Evolutionary conservation across 2,113 vertebrate species (phyloP), one percentile per base, ranked within the genome.

Genomic region (Dasyornis broadbenti): DNA sequence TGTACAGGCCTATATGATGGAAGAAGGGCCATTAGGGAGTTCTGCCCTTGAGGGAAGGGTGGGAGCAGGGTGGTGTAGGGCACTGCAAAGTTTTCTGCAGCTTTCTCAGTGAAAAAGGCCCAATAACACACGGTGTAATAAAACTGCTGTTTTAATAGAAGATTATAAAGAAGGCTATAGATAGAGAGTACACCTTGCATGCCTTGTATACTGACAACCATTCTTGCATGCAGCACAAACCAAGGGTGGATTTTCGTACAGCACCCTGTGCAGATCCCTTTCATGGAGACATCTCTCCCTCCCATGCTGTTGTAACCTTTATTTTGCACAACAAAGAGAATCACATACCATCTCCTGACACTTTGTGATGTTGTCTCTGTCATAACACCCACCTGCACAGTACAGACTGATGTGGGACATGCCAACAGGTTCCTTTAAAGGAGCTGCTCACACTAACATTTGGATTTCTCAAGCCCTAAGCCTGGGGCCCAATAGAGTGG

Each of bases 401-500:
- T 7, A 23, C 14, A 60, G 33, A 16, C 27, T 50, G 20, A 24
- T 30, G 52, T 0, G 1, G 18, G 11, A 10, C 15, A 33, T 2
- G 1, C 10, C 30, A 57, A 7, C 10, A 76, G 23, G 10, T 60
- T 71, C 15, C 12, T 44, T 60, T 72, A 27, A 57, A 73, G 35
- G 11, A 72, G 30, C 33, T 37, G 13, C 15, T 76, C 5, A 8
- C 9, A 21, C 2, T 33, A 18, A 45, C 6, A 6, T 37, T 33
- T 8, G 15, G 33, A 26, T 8, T 35, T 11, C 27, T 56, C 24
- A 40, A 23, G 15, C 61, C 39, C 35, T 64, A 30, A 64, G 6
- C 17, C 19, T 4, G 1, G 12, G 20, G 4, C 40, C 22, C 33
- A 31, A 6, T 0, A 52, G 7, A 49, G 24, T 9, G 35, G 20